Evolutionary conservation across 2,888 invertebrate species (phyloP).

Genomic region (Drosophila barbarae): DNA sequence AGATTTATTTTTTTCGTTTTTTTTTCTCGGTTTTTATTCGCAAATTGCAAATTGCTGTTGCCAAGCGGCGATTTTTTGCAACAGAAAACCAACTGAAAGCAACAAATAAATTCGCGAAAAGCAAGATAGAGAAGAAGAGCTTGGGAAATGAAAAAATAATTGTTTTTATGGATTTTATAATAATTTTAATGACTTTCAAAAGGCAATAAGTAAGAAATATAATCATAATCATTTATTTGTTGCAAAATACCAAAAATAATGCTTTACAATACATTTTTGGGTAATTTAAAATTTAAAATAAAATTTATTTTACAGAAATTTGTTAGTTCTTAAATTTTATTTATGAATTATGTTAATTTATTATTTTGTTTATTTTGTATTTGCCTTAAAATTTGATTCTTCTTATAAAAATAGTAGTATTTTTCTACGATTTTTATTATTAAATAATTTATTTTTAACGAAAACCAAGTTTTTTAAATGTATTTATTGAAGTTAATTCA

Average conservation of each 20-base stretch:
- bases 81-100: slow-evolving; percentile 1
- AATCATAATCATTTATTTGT: not conserved
- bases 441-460: not conserved
- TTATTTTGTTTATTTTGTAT: not conserved
- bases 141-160: not conserved
- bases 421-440: not conserved
- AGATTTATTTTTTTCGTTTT: slow-evolving; percentile 1
- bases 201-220: not conserved
- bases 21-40: slow-evolving; percentile 4
- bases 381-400: too few relatives aligned
- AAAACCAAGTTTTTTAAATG: not conserved
- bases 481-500: not conserved
- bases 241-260: too few relatives aligned
- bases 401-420: not conserved
- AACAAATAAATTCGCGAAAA: slow-evolving; percentile 1
- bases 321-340: not conserved
- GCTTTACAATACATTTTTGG: not conserved
- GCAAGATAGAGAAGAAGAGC: not conserved
- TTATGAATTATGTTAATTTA: not conserved
- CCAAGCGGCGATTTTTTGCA: slow-evolving; percentile 49
- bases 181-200: not conserved
- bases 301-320: not conserved
- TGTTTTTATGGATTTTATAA: not conserved
- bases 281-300: not conserved
- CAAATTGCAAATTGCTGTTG: slow-evolving; percentile 15